Conservation (phyloP, 2,888 invertebrate species). For the Lathronympha strigana region DNA sequence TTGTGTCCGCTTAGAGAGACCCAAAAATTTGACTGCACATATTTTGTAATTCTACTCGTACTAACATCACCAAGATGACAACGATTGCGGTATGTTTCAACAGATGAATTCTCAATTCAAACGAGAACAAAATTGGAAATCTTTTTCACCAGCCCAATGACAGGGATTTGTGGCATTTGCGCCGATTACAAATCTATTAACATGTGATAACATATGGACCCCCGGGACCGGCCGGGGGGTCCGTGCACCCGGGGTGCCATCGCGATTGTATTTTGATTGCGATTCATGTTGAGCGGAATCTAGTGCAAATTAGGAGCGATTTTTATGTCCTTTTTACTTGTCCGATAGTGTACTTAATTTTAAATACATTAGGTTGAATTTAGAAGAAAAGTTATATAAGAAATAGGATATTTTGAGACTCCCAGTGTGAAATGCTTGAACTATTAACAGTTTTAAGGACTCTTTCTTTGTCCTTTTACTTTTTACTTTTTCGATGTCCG, state of each 20-base stretch:
- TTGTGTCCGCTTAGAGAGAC: too few relatives aligned
- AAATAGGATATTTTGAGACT: background rate
- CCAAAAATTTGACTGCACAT: too few relatives aligned
- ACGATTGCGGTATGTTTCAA: too few relatives aligned
- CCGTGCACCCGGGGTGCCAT: conserved; percentile 10
- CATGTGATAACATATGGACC: conserved; percentile 69
- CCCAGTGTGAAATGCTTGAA: conserved; percentile 7
- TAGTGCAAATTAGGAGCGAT: conserved; percentile 19
- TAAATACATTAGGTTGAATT: conserved; percentile 13
- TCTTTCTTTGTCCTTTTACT: too few relatives aligned
- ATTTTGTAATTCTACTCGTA: too few relatives aligned
- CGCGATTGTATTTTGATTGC: conserved; percentile 37
- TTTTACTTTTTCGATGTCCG: background rate
- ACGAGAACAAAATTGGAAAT: background rate
- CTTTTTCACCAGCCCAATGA: conserved; percentile 5
- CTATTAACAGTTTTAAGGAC: background rate
- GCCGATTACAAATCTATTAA: conserved; percentile 75
- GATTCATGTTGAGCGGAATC: conserved; percentile 32
- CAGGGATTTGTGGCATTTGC: conserved; percentile 72
- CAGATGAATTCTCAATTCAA: too few relatives aligned
- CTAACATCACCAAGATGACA: too few relatives aligned
- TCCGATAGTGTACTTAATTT: background rate
- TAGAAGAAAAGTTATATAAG: background rate
- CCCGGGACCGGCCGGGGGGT: conserved; percentile 49
- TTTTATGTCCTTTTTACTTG: background rate